Evolutionary conservation across 1,140 invertebrate genomes (phyloP), one percentile per base, ranked within the genome.

Genomic region (Drosophila malerkotliana): DNA sequence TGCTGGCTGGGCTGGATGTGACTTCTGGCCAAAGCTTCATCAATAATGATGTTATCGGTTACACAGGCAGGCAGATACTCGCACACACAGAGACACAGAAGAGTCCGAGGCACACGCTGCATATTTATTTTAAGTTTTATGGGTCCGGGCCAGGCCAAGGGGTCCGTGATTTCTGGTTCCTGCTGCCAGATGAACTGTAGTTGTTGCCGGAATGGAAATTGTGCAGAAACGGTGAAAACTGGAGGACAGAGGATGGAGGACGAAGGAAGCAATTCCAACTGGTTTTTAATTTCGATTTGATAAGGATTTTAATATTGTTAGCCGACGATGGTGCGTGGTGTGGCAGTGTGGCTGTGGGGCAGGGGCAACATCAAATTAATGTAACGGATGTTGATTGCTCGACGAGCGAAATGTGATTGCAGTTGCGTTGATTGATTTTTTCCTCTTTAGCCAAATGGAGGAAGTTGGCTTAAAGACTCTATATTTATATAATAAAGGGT

Each of bases 61-160:
- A 85, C 81, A 60, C 72, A 80, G 77, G 60, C 71, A 74, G 41
- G 41, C 41, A 44, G 41, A 44, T 37, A 37, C 34, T 37, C 71
- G 74, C 59, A 74, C 64, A 73, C 69, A 69, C 66, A 72, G 67
- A 32, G 28, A 28, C 26, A 28, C 28, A 28, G 48, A 37, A 52
- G 54, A 61, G 57, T 44, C 41, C 41, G 14, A 18, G 26, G 77
- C 79, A 61, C 79, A 82, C 69, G 77, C 79, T 83, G 79, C 82
- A 87, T 87, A 87, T 87, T 87, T 87, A 87, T 87, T 87, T 88
- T 87, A 87, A 87, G 83, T 87, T 87, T 88, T 87, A 88, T 79
- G 75, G 72, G 55, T 53, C 56, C 71, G 45, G 49, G 57, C 63
- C 56, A 52, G 77, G 60, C 77, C 74, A 72, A 71, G 72, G 69